phyloP scores from a whole-genome alignment of 35 echinoderm and acorn worm species.

The Ptychodera flava region DNA sequence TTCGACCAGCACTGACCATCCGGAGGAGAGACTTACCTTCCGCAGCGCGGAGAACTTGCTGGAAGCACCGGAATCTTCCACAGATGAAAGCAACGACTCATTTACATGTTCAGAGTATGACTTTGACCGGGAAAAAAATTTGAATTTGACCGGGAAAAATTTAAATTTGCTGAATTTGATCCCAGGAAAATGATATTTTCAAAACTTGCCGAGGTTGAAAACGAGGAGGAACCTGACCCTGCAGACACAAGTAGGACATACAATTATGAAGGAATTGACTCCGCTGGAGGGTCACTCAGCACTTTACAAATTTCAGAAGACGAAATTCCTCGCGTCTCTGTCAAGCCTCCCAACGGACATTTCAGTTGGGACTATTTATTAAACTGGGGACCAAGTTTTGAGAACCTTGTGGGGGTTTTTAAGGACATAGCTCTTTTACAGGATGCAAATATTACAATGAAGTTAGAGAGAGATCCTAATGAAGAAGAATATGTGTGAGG shows the following conservation, averaged over 20 bases:
- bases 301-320: constrained; percentile 82
- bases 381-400: constrained; percentile 87
- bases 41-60: constrained; percentile 5
- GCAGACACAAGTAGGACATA: constrained; percentile 33
- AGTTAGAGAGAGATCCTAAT: constrained; percentile 27
- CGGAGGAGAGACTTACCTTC: not conserved
- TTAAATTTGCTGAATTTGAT: constrained; percentile 27
- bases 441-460: constrained; percentile 27
- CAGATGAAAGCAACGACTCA: constrained; percentile 82
- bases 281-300: constrained; percentile 60
- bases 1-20: constrained; percentile 46
- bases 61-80: constrained; percentile 69
- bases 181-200: constrained; percentile 50
- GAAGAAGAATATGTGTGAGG: constrained; percentile 61
- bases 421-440: constrained; percentile 82
- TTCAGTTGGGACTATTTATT: constrained; percentile 76
- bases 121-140: constrained; percentile 41
- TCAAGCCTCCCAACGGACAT: constrained; percentile 43
- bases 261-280: constrained; percentile 46
- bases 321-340: constrained; percentile 34
- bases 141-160: constrained; percentile 22
- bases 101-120: constrained; percentile 97
- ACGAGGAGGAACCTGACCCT: constrained; percentile 32
- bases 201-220: constrained; percentile 60
- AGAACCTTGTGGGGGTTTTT: constrained; percentile 73